Percentiles rank a stretch among this genome's conserved stretches.
phyloP scores from a whole-genome alignment of 2,113 vertebrate genomes.

The Ceyx cyanopectus region DNA sequence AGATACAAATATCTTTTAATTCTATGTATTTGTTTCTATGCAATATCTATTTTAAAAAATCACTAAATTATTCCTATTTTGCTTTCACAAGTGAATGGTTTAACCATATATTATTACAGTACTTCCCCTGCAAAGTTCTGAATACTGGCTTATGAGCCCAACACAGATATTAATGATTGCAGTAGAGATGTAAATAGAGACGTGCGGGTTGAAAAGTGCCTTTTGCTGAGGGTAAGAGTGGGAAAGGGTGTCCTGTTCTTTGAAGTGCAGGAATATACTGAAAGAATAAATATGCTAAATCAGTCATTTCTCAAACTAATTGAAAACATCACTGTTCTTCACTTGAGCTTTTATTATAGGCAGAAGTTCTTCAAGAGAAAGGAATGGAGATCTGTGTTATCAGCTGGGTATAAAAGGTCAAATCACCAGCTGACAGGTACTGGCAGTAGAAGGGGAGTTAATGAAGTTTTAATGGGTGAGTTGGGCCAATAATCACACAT shows the following conservation, averaged over 20 bases:
- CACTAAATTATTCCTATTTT: neutral
- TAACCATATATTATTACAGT: neutral
- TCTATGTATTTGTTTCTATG: neutral
- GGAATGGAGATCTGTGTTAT: neutral
- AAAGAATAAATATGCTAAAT: neutral
- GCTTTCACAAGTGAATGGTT: neutral
- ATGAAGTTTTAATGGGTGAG: conserved; percentile 32
- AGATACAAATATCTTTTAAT: neutral
- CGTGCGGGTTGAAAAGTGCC: neutral
- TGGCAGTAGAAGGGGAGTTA: neutral
- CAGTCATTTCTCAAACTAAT: neutral
- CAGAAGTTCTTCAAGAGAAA: conserved; percentile 1
- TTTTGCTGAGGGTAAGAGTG: neutral
- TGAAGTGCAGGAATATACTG: neutral
- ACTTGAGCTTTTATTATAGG: neutral
- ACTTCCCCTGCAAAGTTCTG: neutral
- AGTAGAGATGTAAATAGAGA: neutral
- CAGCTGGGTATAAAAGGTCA: neutral
- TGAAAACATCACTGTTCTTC: neutral
- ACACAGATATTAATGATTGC: neutral
- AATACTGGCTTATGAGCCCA: neutral
- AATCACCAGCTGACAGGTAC: neutral
- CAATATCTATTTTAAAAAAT: neutral
- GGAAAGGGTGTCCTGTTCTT: neutral
- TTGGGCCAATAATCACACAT: neutral